phyloP scores from a whole-genome alignment of 2,797 vertebrate species.

The Megaceryle alcyon region DNA sequence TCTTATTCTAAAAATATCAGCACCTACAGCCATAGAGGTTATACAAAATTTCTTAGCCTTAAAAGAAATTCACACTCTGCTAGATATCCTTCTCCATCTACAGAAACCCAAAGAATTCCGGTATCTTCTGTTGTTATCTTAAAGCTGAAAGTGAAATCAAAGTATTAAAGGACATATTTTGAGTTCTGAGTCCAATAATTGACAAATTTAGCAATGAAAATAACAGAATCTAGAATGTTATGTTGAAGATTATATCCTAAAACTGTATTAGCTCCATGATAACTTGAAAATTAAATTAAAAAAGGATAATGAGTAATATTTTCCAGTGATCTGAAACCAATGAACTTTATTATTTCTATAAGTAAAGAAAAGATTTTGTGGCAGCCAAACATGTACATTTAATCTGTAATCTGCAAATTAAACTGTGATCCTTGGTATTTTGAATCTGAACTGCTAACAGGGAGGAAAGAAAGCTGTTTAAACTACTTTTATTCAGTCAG shows the following conservation, averaged over 20 bases:
- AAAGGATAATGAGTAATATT: not conserved
- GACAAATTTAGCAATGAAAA: not conserved
- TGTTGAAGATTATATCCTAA: not conserved
- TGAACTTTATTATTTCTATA: not conserved
- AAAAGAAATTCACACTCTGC: not conserved
- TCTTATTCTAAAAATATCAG: not conserved
- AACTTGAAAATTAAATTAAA: not conserved
- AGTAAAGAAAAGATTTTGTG: not conserved
- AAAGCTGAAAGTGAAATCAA: not conserved
- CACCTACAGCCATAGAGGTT: not conserved
- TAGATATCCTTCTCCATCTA: not conserved
- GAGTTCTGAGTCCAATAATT: not conserved
- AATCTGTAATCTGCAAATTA: not conserved
- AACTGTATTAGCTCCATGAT: not conserved
- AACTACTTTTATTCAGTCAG: constrained; percentile 7
- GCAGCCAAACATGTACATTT: not conserved
- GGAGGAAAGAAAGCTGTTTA: not conserved
- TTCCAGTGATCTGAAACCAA: not conserved
- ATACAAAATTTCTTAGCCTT: not conserved
- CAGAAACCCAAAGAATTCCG: not conserved
- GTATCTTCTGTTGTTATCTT: not conserved
- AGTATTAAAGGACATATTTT: not conserved
- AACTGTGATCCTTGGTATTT: not conserved
- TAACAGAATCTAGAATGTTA: not conserved
- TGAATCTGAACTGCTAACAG: constrained; percentile 16